Evolutionary conservation across 2,797 vertebrate species (phyloP), one percentile per base, ranked within the genome.

Genomic region (Uromys caudimaculatus): DNA sequence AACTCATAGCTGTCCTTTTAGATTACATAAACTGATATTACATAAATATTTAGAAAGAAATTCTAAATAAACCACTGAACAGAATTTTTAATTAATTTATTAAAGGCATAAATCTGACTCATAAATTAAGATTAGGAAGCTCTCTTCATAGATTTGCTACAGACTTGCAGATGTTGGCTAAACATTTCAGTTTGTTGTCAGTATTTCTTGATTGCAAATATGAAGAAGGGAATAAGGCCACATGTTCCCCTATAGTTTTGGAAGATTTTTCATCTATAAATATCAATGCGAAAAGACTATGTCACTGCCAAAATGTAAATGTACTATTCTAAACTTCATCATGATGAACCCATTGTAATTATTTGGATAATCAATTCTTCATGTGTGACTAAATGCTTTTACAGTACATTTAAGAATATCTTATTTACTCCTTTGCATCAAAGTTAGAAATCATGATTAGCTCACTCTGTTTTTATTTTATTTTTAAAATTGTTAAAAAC

Each of bases 321-420:
- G 67, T n/a, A 67, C 9, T 79, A 78, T 94, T 95, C 50, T 94
- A 83, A 93, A 94, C 12, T 35, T 88, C 73, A 92, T 79, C 10
- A 27, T 77, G 27, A 89, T 56, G 27, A 89, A 4, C 32, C 47
- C 56, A 86, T 92, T 91, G n/a, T 82, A 71, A 87, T 87, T 92
- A 95, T 16, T 89, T 75, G 81, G 75, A 77, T 71, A 87, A 60
- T 2, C 7, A 92, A 32, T 88, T 95, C 19, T 67, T 92, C 41
- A 87, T 87, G 29, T 97, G 38, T 90, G 73, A 75, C 54, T 82
- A 76, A 94, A 90, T 88, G 52, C 0, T 77, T 84, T 94, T 95
- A 38, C 52, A 41, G 56, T 95, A 91, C 12, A 86, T 85, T 38
- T 95, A 92, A 21, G 14, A 6, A 58, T 91, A 89, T 93, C 62